Evolutionary conservation across 2,797 vertebrate genomes (phyloP), one percentile per base, ranked within the genome.

Genomic region (Chaetophractus vellerosus): DNA sequence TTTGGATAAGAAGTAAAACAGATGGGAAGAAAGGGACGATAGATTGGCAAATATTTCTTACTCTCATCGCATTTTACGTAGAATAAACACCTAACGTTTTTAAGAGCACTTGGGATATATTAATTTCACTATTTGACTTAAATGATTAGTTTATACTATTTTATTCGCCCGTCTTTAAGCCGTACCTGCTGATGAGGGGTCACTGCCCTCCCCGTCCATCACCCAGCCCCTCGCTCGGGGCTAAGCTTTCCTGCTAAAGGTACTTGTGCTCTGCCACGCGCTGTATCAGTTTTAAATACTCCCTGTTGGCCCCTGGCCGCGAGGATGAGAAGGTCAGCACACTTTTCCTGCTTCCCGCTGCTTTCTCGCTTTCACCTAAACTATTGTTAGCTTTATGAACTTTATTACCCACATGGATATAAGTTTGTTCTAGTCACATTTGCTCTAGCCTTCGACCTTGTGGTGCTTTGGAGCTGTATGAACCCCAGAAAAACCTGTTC

Each of bases 81-180:
- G 57, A 83, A 92, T 45, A 90, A 92, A 86, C 24, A 72, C 48
- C 69, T 55, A 36, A 33, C 59, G 71, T 61, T 88, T 75, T 74
- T 18, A 74, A 89, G 48, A 91, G 48, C 36, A 81, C 28, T 92
- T 68, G 19, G 78, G 59, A 33, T 31, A 2, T n/a, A 45, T 38
- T 90, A 48, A 24, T 86, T 80, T 93, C 74, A 55, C 26, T 71
- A 78, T 79, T 41, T 33, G 41, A 41, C 52, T 18, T 93, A 48
- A 59, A 23, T 26, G 12, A 74, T 61, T 74, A 10, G 2, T 59
- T 55, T 24, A 5, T 33, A 8, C 9, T 15, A 0, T 31, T 33
- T 18, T 14, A 0, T 36, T 69, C 31, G 52, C 55, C 59, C 10
- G 2, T 36, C 48, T 28, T 6, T 24, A 2, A n/a, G 71, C 19